Evolutionary conservation across 1,140 invertebrate species (phyloP), one percentile per base, ranked within the genome.

Genomic region (Drosophila mayri): DNA sequence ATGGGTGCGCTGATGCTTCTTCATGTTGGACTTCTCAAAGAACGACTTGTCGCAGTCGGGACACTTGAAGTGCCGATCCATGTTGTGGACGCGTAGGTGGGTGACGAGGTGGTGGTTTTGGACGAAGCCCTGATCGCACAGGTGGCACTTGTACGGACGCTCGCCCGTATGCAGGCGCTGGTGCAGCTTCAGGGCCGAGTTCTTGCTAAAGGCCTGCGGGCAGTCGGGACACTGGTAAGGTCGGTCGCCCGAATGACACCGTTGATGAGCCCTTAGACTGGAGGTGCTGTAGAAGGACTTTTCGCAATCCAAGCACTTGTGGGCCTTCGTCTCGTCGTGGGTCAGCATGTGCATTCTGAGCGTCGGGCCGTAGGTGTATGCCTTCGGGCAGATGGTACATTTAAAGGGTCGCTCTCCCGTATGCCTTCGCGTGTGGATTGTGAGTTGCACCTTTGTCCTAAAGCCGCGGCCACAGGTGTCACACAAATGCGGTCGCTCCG

Each of bases 11-110:
- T 77, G 49, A 37, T 77, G 74, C 50, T 77, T 77, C 41, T 60
- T 76, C 55, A 77, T 59, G 57, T 77, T 77, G 18, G 74, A 76
- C 49, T 76, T 76, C 10, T 77, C 74, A n/a, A 68, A 77, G 50
- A 77, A 77, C 0, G 63, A 77, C 41, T 77, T 77, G n/a, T 77
- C 74, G 57, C 74, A 77, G 11, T 77, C 63, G 2, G 55, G 47
- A 8, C 74, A 76, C 55, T 76, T 76, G 9, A 68, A 76, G 11
- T 43, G 74, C 11, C 74, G 74, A 38, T 76, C 74, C 54, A 49
- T 32, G 30, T 76, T 76, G 47, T 76, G 74, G 8, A 67, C 74
- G 6, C 74, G 63, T 1, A 76, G 11, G 16, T 76, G 74, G 14
- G 64, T 76, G 14, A 43, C 38, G 9, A 76, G 43, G 35, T 76